Evolutionary conservation across 1,140 invertebrate genomes (phyloP), one percentile per base, ranked within the genome.

Genomic region (Oryctes rhinoceros): DNA sequence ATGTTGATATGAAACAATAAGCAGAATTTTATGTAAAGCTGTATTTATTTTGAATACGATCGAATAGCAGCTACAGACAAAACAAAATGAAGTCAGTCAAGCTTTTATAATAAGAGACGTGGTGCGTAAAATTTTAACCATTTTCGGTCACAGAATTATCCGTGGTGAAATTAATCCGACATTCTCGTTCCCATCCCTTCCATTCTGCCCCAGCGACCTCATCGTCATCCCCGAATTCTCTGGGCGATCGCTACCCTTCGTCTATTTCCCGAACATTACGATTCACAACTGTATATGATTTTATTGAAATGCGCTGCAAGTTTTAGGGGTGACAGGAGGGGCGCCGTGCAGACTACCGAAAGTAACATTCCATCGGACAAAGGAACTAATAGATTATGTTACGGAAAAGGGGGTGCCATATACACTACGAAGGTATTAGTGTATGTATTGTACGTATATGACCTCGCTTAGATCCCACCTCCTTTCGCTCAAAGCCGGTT

Each of bases 91-190:
- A 74, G 24, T 74, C 71, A 74, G 24, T 74, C 71, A 74, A 20
- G 18, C 15, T 15, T 74, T 74, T 5, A 74, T 24, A 74, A 24
- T 48, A 35, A 18, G n/a, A 20, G 75, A 44, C 18, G 15, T 18
- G 7, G 6, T 47, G 30, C 35, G 74, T 76, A 49, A 76, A 76
- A 76, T 76, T 76, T 76, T 76, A 76, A n/a, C n/a, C 37, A 76
- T 76, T 76, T 76, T 76, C 20, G 37, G 71, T 74, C 71, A 39
- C 37, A 15, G 71, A 39, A 47, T 13, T 47, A 76, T 76, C 18
- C 10, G 10, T 13, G 39, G 37, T 47, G 75, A 44, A 76, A 76
- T 76, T 47, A 76, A 76, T 76, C 35, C 48, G 75, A 76, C 75
- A 48, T 76, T 76, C 47, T 44, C 37, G 47, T 76, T n/a, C 75